These are phyloP conservation scores for Matsumyia berberina DNA, from an alignment of 2,888 invertebrate genomes.

Conservation along the genomic window DNA sequence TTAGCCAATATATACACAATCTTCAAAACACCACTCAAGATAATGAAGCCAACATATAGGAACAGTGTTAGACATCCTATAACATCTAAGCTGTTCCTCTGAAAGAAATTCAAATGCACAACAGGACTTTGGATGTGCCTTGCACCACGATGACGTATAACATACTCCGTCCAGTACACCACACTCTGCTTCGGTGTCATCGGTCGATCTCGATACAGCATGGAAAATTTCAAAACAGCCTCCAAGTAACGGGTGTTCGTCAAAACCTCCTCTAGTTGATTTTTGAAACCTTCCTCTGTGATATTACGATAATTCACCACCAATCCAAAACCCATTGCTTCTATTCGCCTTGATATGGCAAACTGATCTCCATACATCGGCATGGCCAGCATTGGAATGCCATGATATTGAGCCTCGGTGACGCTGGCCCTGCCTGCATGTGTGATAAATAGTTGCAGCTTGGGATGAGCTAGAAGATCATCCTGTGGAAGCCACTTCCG, in stretches of 20 bases:
- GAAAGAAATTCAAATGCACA: constrained; percentile 83
- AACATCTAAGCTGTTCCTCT: constrained; percentile 84
- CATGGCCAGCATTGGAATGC: constrained; percentile 84
- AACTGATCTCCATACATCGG: constrained; percentile 80
- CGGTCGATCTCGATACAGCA: constrained; percentile 85
- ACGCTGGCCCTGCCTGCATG: constrained; percentile 88
- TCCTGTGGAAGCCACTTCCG: constrained; percentile 89
- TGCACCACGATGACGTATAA: constrained; percentile 85
- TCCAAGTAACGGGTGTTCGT: constrained; percentile 72
- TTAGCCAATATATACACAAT: not conserved
- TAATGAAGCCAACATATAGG: not conserved
- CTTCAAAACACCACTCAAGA: not conserved
- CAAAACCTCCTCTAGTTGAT: constrained; percentile 77
- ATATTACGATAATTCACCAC: constrained; percentile 71
- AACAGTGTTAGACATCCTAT: constrained; percentile 40
- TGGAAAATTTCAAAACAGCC: constrained; percentile 82
- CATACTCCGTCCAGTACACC: constrained; percentile 86
- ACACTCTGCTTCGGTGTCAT: constrained; percentile 84
- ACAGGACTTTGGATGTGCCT: constrained; percentile 85
- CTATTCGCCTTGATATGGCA: constrained; percentile 75
- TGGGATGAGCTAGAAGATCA: constrained; percentile 87
- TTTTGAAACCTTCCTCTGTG: constrained; percentile 67
- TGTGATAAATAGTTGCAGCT: constrained; percentile 86
- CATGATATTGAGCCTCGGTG: constrained; percentile 86
- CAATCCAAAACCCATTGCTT: constrained; percentile 77